These are phyloP conservation scores for Nannoperca australis DNA, from an alignment of 2,797 vertebrate genomes.

Conservation along the genomic window DNA sequence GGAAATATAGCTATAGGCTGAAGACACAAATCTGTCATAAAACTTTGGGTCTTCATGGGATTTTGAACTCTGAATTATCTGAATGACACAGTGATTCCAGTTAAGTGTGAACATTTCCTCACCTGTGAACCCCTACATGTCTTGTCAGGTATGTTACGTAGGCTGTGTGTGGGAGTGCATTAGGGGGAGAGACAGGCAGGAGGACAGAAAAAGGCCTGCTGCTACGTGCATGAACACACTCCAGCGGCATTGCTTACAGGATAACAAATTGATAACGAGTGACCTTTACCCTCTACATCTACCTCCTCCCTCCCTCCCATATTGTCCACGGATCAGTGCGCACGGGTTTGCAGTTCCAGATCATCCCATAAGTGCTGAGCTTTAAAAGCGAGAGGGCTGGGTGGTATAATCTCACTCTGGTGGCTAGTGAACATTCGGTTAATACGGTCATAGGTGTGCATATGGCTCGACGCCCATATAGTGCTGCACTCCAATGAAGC, in stretches of 20 bases:
- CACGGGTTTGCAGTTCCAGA: constrained; percentile 51
- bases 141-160: background rate
- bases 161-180: background rate
- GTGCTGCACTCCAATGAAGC: constrained; percentile 48
- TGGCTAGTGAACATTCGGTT: constrained; percentile 67
- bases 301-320: constrained; percentile 44
- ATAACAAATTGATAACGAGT: constrained; percentile 70
- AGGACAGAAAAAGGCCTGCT: constrained; percentile 22
- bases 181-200: constrained; percentile 5
- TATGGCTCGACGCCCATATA: constrained; percentile 41
- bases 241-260: constrained; percentile 44
- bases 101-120: constrained; percentile 22
- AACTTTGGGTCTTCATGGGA: constrained; percentile 19
- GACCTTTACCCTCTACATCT: constrained; percentile 67
- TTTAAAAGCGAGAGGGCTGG: constrained; percentile 50
- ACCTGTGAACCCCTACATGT: constrained; percentile 7
- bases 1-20: constrained; percentile 9
- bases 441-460: constrained; percentile 70
- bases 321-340: constrained; percentile 66
- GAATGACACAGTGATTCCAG: constrained; percentile 20
- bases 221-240: constrained; percentile 40
- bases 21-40: constrained; percentile 37
- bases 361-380: constrained; percentile 73
- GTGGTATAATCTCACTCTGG: constrained; percentile 69
- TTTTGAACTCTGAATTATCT: constrained; percentile 21